Evolutionary conservation across 2,888 invertebrate genomes (phyloP).

Genomic region (Xanthorhoe spadicearia): DNA sequence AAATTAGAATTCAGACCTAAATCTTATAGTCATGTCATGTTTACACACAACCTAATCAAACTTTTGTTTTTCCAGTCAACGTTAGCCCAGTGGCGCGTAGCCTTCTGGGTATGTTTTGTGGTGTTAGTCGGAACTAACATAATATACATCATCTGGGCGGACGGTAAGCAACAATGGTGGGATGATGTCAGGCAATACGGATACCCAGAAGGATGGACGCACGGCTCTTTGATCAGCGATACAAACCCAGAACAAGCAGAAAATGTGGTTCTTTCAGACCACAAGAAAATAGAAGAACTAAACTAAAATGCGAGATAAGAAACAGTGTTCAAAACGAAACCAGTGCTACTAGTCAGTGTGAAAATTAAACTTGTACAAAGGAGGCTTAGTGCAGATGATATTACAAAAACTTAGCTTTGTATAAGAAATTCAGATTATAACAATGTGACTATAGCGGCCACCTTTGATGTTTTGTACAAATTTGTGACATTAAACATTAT

Average conservation of each 20-base stretch:
- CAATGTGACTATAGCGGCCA: too few relatives aligned
- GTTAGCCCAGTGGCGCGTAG: slow-evolving; percentile 81
- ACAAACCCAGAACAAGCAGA: slow-evolving; percentile 58
- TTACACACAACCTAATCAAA: background rate
- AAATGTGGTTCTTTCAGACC: slow-evolving; percentile 58
- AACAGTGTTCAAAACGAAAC: slow-evolving; percentile 33
- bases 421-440: background rate
- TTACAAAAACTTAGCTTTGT: background rate
- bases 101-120: slow-evolving; percentile 89
- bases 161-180: slow-evolving; percentile 90
- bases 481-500: too few relatives aligned
- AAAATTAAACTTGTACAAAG: slow-evolving; percentile 31
- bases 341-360: slow-evolving; percentile 60
- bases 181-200: slow-evolving; percentile 84
- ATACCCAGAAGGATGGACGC: slow-evolving; percentile 73
- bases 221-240: slow-evolving; percentile 64
- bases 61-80: slow-evolving; percentile 63
- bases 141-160: slow-evolving; percentile 87
- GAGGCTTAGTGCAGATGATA: slow-evolving; percentile 9
- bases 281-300: slow-evolving; percentile 40
- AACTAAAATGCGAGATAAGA: slow-evolving; percentile 8
- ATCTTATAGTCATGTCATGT: too few relatives aligned
- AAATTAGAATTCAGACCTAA: too few relatives aligned
- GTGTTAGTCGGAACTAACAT: slow-evolving; percentile 87
- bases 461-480: too few relatives aligned